Evolutionary conservation across 2,888 invertebrate species (phyloP).

Genomic region (Chymomyza procnemis): DNA sequence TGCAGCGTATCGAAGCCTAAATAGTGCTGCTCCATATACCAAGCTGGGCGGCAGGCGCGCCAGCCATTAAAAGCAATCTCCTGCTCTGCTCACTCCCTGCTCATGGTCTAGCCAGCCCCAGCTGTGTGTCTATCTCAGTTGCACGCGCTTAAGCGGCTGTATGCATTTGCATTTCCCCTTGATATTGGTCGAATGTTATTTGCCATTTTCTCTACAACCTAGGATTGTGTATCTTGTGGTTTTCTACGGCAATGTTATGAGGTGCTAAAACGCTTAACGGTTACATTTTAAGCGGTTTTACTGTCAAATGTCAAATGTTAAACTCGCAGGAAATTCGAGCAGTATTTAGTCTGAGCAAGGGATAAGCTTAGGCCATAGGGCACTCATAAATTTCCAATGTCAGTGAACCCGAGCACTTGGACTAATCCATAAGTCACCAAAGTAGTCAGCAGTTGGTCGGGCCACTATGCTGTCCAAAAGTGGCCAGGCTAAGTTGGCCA

Average conservation of each 20-base stretch:
- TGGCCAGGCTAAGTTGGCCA: conserved; percentile 35
- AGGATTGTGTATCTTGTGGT: background rate
- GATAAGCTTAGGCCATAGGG: conserved; percentile 12
- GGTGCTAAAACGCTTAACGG: conserved; percentile 51
- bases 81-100: conserved; percentile 4
- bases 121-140: conserved; percentile 16
- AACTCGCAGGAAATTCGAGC: conserved; percentile 9
- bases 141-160: background rate
- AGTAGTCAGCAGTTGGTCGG: background rate
- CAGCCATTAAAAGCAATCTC: conserved; percentile 52
- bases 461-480: background rate
- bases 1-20: conserved; percentile 77
- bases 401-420: conserved; percentile 48
- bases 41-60: conserved; percentile 34
- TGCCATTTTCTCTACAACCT: conserved; percentile 26
- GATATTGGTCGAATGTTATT: conserved; percentile 33
- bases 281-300: conserved; percentile 52
- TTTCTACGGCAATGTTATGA: conserved; percentile 15
- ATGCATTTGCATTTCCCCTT: conserved; percentile 19
- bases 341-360: conserved; percentile 25
- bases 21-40: conserved; percentile 72
- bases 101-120: too few species aligned
- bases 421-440: conserved; percentile 58
- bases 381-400: conserved; percentile 22
- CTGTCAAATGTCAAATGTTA: conserved; percentile 36